Conservation (phyloP, 2,888 invertebrate species). For the Hyles lineata region DNA sequence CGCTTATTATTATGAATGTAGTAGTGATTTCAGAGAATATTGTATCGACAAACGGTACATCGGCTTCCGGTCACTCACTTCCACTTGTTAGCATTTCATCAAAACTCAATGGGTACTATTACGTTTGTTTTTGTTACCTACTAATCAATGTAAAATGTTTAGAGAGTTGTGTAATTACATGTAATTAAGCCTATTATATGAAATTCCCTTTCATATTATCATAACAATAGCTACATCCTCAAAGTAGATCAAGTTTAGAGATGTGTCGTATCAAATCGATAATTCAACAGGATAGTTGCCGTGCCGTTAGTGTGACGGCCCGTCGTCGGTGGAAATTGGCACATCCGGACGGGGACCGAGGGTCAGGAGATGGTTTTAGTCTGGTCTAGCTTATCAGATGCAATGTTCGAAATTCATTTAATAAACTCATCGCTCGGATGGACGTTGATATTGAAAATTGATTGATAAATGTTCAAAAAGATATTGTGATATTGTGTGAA, state of each 20-base stretch:
- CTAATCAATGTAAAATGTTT: slow-evolving; percentile 24
- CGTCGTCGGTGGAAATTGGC: slow-evolving; percentile 64
- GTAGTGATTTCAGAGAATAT: background rate
- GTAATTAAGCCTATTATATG: too few relatives aligned
- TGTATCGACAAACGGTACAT: slow-evolving; percentile 28
- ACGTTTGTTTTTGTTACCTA: too few relatives aligned
- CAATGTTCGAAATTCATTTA: slow-evolving; percentile 26
- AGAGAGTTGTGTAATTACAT: too few relatives aligned
- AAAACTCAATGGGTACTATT: background rate
- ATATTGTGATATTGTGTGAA: slow-evolving; percentile 2
- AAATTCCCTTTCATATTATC: too few relatives aligned
- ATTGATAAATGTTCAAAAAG: background rate
- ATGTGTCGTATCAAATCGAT: slow-evolving; percentile 55
- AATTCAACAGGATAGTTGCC: slow-evolving; percentile 64
- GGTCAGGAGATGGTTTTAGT: slow-evolving; percentile 49
- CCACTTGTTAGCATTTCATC: slow-evolving; percentile 7
- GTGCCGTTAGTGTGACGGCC: slow-evolving; percentile 55
- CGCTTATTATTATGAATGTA: background rate
- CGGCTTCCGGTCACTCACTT: slow-evolving; percentile 39
- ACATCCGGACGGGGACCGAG: slow-evolving; percentile 65
- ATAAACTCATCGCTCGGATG: background rate
- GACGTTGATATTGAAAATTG: background rate
- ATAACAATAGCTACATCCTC: background rate
- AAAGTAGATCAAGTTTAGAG: slow-evolving; percentile 12
- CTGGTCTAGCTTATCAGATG: slow-evolving; percentile 37